A percentile compares a stretch with the other conserved stretches of the same genome.
Evolutionary conservation across 2,888 invertebrate genomes (phyloP).

Genomic region (Alloscopus bannaensis): DNA sequence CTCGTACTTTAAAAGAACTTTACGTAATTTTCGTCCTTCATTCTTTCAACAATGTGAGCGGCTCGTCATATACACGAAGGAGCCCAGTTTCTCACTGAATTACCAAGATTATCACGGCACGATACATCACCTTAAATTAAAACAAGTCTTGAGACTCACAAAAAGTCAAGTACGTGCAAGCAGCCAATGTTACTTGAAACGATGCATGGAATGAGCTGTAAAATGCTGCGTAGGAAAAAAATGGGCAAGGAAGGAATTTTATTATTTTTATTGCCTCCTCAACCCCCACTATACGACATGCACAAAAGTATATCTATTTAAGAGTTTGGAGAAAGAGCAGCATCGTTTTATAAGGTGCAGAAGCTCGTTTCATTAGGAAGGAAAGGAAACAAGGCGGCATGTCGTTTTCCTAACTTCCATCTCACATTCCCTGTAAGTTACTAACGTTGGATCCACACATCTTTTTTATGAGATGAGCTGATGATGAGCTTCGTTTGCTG

Average conservation of each 20-base stretch:
- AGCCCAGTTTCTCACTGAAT: conserved; percentile 21
- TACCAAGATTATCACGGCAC: conserved; percentile 33
- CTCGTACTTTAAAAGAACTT: background rate
- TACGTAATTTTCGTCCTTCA: too few species aligned
- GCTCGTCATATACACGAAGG: conserved; percentile 21
- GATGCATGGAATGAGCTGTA: conserved; percentile 45
- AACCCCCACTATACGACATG: background rate
- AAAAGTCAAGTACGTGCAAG: conserved; percentile 1
- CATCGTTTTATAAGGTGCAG: conserved; percentile 33
- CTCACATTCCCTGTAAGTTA: conserved; percentile 4
- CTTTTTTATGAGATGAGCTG: conserved; percentile 49
- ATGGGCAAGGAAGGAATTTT: conserved; percentile 40
- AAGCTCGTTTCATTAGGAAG: conserved; percentile 50
- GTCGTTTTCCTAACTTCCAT: conserved; percentile 17
- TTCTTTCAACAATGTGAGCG: too few species aligned
- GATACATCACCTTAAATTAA: conserved; percentile 47
- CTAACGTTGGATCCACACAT: conserved; percentile 2
- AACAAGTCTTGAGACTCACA: conserved; percentile 6
- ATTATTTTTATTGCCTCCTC: conserved; percentile 48
- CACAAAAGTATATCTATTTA: conserved; percentile 11
- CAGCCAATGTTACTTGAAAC: conserved; percentile 27
- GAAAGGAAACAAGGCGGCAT: conserved; percentile 30
- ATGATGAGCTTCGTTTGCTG: conserved; percentile 42
- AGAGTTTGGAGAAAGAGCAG: too few species aligned
- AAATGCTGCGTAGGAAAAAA: conserved; percentile 26